Percentiles rank a stretch among this genome's conserved stretches.
Evolutionary conservation across 2,797 vertebrate species (phyloP).

Genomic region (Numenius phaeopus): DNA sequence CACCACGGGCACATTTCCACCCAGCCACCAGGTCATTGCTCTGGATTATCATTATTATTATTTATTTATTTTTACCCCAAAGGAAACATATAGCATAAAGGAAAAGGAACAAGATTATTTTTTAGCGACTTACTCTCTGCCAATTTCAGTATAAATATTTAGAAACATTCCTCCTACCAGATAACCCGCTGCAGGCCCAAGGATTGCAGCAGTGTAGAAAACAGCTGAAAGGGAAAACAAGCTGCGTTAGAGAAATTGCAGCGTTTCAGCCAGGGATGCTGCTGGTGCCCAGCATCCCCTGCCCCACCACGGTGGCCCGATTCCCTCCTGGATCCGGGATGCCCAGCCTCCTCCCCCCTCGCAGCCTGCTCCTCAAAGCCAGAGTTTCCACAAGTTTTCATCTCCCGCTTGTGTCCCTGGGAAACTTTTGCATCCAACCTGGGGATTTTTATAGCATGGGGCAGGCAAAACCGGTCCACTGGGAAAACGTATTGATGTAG

Average conservation of each 20-base stretch:
- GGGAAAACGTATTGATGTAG: background rate
- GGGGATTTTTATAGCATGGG: background rate
- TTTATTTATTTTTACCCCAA: background rate
- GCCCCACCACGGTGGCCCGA: rapidly evolving
- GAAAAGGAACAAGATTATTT: constrained; percentile 67
- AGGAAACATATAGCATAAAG: constrained; percentile 51
- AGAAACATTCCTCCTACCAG: constrained; percentile 94
- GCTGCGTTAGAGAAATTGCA: background rate
- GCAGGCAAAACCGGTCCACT: background rate
- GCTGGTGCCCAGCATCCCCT: background rate
- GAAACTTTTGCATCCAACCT: background rate
- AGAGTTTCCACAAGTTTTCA: background rate
- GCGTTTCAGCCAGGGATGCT: background rate
- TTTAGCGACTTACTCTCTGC: constrained; percentile 85
- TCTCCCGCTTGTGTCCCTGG: rapidly evolving
- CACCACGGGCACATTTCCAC: background rate
- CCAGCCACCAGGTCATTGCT: background rate
- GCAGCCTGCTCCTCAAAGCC: background rate
- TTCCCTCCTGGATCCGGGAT: background rate
- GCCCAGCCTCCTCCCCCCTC: background rate
- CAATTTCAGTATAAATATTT: constrained; percentile 90
- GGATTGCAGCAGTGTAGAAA: constrained; percentile 95
- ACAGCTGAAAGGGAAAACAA: constrained; percentile 81
- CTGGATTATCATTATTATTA: background rate
- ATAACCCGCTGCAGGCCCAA: constrained; percentile 95